Percentiles rank a stretch among this genome's conserved stretches.
Conservation (phyloP, 92 coral and sea anemone species). For the Zoanthus sansibaricus region DNA sequence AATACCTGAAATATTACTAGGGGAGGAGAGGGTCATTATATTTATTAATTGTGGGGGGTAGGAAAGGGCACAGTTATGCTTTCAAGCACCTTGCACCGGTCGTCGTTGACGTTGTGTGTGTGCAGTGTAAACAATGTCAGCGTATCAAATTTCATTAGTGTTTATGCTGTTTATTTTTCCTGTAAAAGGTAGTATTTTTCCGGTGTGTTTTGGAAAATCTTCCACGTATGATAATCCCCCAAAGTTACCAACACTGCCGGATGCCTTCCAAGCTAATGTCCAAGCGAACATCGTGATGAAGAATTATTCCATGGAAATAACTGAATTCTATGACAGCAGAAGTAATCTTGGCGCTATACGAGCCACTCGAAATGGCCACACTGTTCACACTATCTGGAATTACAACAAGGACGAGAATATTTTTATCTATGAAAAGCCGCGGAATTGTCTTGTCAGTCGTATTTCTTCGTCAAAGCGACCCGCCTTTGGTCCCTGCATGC, state of each 20-base stretch:
- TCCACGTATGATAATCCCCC: slow-evolving; percentile 46
- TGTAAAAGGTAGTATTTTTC: slow-evolving; percentile 38
- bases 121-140: background rate
- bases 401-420: slow-evolving; percentile 71
- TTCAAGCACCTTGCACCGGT: too few species aligned
- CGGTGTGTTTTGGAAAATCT: slow-evolving; percentile 56
- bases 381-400: slow-evolving; percentile 58
- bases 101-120: background rate
- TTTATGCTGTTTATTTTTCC: slow-evolving; percentile 19
- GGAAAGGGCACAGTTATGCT: too few species aligned
- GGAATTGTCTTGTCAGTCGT: slow-evolving; percentile 55
- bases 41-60: too few species aligned
- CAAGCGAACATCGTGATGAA: slow-evolving; percentile 66
- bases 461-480: slow-evolving; percentile 23
- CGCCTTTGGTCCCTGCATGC: slow-evolving; percentile 61
- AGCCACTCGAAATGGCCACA: slow-evolving; percentile 45
- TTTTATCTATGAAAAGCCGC: slow-evolving; percentile 28
- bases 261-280: slow-evolving; percentile 61
- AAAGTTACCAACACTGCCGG: slow-evolving; percentile 71
- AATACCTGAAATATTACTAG: too few species aligned
- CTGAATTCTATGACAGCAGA: slow-evolving; percentile 67
- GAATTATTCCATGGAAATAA: slow-evolving; percentile 58
- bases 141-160: background rate
- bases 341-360: slow-evolving; percentile 64
- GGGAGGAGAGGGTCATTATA: too few species aligned